These are phyloP conservation scores for Brachionus rotundiformis DNA, from an alignment of 1,140 invertebrate genomes.

Conservation along the genomic window DNA sequence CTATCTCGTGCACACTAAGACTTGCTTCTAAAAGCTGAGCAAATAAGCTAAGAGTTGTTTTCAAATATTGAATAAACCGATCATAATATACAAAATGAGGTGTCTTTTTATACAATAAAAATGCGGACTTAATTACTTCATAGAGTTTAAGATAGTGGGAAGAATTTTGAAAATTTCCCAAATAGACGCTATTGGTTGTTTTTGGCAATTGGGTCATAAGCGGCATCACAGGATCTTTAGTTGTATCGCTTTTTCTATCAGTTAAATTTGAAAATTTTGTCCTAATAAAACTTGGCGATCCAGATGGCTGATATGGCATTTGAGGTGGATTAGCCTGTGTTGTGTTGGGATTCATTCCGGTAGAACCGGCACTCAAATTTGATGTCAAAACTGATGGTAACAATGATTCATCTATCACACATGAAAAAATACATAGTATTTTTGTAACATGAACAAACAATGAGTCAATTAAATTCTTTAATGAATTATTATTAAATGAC, in stretches of 20 bases:
- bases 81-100: conserved; percentile 23
- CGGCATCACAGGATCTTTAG: background rate
- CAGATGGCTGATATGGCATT: background rate
- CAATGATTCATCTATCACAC: conserved; percentile 73
- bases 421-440: conserved; percentile 74
- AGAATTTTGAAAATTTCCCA: conserved; percentile 71
- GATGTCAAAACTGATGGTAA: conserved; percentile 67
- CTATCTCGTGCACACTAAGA: conserved; percentile 74
- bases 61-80: conserved; percentile 63
- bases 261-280: conserved; percentile 48
- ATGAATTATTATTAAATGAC: conserved; percentile 59
- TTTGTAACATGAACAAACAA: conserved; percentile 72
- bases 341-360: conserved; percentile 49
- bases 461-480: conserved; percentile 67
- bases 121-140: conserved; percentile 73
- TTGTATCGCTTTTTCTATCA: background rate
- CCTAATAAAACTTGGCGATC: conserved; percentile 39
- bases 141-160: conserved; percentile 78
- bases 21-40: conserved; percentile 70
- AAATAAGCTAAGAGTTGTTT: conserved; percentile 74
- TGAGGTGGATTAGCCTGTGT: conserved; percentile 8
- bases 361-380: conserved; percentile 61
- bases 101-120: conserved; percentile 73
- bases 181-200: conserved; percentile 57
- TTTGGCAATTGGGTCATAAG: conserved; percentile 10